Conservation (phyloP, 2,113 vertebrate species). For the Syngnathus floridae region DNA sequence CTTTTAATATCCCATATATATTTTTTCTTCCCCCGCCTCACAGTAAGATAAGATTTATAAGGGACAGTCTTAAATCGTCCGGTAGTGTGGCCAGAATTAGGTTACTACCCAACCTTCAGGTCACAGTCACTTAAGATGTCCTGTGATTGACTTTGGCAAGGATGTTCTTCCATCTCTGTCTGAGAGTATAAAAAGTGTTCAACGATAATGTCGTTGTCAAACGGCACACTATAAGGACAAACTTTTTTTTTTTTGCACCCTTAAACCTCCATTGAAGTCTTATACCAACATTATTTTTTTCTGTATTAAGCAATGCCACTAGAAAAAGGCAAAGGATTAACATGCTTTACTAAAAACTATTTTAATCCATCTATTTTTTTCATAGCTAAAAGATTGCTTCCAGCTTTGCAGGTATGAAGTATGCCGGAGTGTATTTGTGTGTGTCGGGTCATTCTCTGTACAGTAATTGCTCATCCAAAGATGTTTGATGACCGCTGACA, state of each 20-base stretch:
- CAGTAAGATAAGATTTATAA: constrained; percentile 33
- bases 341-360: background rate
- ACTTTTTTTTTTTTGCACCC: no score
- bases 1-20: constrained; percentile 11
- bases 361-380: background rate
- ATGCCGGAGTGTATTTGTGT: no score
- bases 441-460: no score
- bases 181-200: background rate
- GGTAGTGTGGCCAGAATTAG: constrained; percentile 32
- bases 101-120: constrained; percentile 32
- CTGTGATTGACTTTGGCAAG: constrained; percentile 33
- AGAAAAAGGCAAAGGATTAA: background rate
- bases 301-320: no score
- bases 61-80: constrained; percentile 27
- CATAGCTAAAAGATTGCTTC: no score
- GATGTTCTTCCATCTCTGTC: constrained; percentile 28
- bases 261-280: background rate
- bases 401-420: no score
- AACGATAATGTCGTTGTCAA: no score
- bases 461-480: no score
- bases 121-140: constrained; percentile 39
- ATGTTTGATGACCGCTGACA: no score
- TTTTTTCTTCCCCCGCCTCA: background rate
- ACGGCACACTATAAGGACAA: no score
- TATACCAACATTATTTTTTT: no score